Evolutionary conservation across 2,888 invertebrate genomes (phyloP).

Genomic region (Oscheius sp.): DNA sequence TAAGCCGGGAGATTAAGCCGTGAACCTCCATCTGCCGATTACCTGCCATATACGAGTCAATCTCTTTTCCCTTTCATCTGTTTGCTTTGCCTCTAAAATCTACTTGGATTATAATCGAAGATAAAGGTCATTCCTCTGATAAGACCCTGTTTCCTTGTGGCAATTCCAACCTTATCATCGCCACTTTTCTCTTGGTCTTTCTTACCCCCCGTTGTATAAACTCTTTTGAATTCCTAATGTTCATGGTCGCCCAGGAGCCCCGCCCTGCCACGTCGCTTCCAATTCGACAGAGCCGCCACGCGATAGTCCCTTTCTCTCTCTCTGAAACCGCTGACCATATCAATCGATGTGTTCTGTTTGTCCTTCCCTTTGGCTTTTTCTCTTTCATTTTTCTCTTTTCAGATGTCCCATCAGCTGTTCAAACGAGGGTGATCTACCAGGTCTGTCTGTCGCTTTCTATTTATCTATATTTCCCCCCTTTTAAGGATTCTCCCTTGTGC

Average conservation of each 20-base stretch:
- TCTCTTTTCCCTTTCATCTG: too few relatives aligned
- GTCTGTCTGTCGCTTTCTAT: too few relatives aligned
- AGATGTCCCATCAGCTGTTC: too few relatives aligned
- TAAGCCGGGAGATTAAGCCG: too few relatives aligned
- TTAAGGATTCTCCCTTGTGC: conserved; percentile 5
- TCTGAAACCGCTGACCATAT: background rate
- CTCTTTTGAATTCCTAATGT: background rate
- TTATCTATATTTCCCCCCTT: background rate
- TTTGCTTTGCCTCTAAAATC: too few relatives aligned
- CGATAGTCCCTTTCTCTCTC: too few relatives aligned
- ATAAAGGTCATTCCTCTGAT: too few relatives aligned
- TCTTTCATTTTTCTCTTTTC: background rate
- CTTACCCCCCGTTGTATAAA: background rate
- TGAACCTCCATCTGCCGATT: too few relatives aligned
- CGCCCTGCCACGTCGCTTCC: background rate
- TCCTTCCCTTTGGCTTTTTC: background rate
- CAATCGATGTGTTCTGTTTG: background rate
- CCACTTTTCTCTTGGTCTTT: background rate
- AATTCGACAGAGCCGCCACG: background rate
- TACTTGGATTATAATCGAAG: too few relatives aligned
- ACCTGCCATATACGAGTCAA: too few relatives aligned
- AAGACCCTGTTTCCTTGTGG: background rate
- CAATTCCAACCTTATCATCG: background rate
- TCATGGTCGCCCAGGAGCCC: background rate
- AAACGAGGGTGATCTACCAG: too few relatives aligned